Percentiles rank a stretch among this genome's conserved stretches.
Conservation (phyloP, 2,797 vertebrate species). For the Otolemur crassicaudatus region DNA sequence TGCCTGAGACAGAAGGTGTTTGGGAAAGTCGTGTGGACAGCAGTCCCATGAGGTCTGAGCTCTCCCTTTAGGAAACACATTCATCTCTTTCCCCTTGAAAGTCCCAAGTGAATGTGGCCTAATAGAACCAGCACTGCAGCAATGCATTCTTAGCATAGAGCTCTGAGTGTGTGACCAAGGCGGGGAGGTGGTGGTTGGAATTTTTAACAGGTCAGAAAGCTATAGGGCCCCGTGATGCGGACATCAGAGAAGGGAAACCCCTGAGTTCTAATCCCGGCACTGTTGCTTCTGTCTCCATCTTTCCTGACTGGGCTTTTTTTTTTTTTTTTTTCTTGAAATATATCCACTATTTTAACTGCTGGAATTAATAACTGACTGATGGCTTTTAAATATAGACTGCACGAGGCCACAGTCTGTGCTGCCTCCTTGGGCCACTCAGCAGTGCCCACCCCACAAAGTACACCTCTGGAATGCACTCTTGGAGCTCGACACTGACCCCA, state of each 20-base stretch:
- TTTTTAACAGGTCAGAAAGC: slow-evolving; percentile 33
- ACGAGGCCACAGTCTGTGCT: neutral
- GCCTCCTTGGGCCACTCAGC: neutral
- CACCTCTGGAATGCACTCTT: neutral
- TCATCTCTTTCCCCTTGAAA: neutral
- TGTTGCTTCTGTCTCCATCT: neutral
- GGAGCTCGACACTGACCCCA: neutral
- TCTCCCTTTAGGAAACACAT: neutral
- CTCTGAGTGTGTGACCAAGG: neutral
- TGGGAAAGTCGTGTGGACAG: neutral
- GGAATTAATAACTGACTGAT: neutral
- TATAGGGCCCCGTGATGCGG: neutral
- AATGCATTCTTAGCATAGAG: neutral
- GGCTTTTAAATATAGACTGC: neutral
- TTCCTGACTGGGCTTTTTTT: neutral
- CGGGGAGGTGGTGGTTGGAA: neutral
- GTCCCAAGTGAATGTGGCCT: neutral
- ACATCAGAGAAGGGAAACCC: slow-evolving; percentile 5
- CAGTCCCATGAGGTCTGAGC: neutral
- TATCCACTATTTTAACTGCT: neutral
- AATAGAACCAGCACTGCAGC: neutral
- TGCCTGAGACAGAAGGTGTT: neutral
- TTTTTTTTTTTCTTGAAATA: neutral
- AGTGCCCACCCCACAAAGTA: neutral
- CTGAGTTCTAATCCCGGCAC: slow-evolving; percentile 11